Conservation (phyloP, 2,797 vertebrate genomes). For the Psittacula echo region DNA sequence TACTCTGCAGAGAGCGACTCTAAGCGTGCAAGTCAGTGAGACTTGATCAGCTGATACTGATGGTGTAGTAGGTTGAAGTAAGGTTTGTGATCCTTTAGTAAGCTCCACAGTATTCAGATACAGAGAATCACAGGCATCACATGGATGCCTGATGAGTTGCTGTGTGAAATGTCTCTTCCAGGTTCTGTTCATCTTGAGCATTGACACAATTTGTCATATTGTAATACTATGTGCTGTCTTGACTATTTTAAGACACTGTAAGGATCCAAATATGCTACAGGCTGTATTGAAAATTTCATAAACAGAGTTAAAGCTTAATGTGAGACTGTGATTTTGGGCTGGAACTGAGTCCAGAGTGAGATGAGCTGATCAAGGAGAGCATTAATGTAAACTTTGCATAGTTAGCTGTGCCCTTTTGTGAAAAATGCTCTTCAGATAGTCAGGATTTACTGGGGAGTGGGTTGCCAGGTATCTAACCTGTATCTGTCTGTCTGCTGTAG, state of each 20-base stretch:
- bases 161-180: background rate
- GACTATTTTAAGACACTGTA: background rate
- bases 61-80: background rate
- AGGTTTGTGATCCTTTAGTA: background rate
- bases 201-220: background rate
- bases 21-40: background rate
- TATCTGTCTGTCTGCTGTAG: background rate
- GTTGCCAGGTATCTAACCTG: background rate
- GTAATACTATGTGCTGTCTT: background rate
- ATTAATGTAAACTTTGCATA: background rate
- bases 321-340: background rate
- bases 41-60: background rate
- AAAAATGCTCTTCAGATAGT: background rate
- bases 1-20: background rate
- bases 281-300: background rate
- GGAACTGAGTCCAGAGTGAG: background rate
- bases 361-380: background rate
- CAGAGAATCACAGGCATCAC: background rate
- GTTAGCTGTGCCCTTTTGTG: background rate
- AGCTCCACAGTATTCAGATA: background rate
- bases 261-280: background rate
- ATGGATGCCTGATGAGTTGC: background rate
- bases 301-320: background rate
- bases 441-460: background rate
- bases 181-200: background rate